These are phyloP conservation scores for Diplolepis rosae DNA, from an alignment of 2,888 invertebrate genomes.

Conservation along the genomic window DNA sequence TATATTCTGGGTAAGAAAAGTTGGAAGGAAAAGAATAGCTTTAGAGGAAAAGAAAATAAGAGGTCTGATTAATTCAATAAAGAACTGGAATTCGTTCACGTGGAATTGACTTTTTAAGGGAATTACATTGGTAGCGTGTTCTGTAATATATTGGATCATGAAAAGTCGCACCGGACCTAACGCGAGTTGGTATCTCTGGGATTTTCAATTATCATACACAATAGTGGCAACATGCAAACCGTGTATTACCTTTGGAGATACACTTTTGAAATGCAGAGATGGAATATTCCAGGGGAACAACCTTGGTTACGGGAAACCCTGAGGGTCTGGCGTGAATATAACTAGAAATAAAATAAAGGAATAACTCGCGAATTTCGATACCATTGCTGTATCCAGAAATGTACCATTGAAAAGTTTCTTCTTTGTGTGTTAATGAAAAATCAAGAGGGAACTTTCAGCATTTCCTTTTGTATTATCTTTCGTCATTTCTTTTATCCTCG, in stretches of 20 bases:
- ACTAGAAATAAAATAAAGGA: constrained; percentile 32
- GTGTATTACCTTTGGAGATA: constrained; percentile 54
- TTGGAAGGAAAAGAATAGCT: constrained; percentile 38
- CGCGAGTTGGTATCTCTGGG: constrained; percentile 43
- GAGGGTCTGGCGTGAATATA: constrained; percentile 31
- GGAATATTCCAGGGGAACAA: constrained; percentile 42
- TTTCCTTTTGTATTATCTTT: no score
- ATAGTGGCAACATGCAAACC: constrained; percentile 53
- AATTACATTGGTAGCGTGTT: constrained; percentile 24
- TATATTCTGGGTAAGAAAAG: neutral
- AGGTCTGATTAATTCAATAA: neutral
- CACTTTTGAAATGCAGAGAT: constrained; percentile 45
- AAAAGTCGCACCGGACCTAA: constrained; percentile 39
- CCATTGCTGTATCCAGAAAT: neutral
- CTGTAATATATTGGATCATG: constrained; percentile 40
- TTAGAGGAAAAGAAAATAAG: neutral
- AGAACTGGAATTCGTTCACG: constrained; percentile 31
- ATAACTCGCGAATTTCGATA: constrained; percentile 28
- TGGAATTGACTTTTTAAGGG: constrained; percentile 29
- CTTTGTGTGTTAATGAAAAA: no score
- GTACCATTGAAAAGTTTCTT: no score
- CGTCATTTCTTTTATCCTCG: no score
- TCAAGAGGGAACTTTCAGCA: no score
- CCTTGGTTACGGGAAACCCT: constrained; percentile 24
- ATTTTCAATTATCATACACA: constrained; percentile 66